A percentile compares a stretch with the other conserved stretches of the same genome.
Conservation (phyloP, 2,113 vertebrate genomes). For the Rana temporaria region DNA sequence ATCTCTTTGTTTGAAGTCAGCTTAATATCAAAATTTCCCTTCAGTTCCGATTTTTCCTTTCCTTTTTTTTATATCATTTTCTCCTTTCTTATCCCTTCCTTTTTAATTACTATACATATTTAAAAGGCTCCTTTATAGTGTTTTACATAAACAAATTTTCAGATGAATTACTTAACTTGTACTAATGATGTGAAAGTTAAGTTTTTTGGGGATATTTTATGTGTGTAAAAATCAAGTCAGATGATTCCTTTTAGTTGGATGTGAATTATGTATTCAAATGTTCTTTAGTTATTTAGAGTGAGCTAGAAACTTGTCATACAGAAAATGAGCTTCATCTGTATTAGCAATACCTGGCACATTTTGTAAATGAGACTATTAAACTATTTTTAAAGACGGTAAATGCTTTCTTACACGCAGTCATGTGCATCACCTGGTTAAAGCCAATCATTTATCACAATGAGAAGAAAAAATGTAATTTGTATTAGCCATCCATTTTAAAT, state of each 20-base stretch:
- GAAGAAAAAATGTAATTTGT: background rate
- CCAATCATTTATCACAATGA: conserved; percentile 12
- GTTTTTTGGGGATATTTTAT: background rate
- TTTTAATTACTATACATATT: no score
- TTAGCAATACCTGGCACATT: conserved; percentile 2
- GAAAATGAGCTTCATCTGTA: background rate
- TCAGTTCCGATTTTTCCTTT: no score
- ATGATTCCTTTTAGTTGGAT: background rate
- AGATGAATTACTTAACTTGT: no score
- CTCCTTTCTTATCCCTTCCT: no score
- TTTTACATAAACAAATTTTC: no score
- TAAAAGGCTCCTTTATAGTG: no score
- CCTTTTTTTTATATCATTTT: no score
- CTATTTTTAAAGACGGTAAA: background rate
- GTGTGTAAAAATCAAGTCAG: background rate
- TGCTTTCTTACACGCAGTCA: background rate
- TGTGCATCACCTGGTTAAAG: background rate
- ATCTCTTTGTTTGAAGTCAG: no score
- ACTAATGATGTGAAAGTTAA: no score
- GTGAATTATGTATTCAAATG: background rate
- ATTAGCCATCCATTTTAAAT: background rate
- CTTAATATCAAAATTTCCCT: no score
- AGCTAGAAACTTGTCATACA: no score
- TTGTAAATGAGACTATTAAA: conserved; percentile 3
- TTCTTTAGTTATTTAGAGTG: no score